These are phyloP conservation scores for Venustoraphidia nigricollis DNA, from an alignment of 2,888 invertebrate genomes.

Conservation along the genomic window DNA sequence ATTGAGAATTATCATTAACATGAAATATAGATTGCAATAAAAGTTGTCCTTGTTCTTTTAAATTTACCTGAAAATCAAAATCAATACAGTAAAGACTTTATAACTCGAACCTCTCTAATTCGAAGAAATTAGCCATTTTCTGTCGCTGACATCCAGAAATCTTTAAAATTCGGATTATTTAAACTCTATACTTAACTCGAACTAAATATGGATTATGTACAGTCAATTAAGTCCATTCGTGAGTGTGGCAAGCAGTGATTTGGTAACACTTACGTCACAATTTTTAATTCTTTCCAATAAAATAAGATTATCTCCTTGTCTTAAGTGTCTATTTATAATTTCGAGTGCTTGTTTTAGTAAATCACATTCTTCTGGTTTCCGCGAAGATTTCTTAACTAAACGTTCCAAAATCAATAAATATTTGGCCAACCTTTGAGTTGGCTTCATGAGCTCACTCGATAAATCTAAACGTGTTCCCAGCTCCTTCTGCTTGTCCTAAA, in stretches of 20 bases:
- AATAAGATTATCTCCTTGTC: slow-evolving; percentile 4
- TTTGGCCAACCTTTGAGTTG: slow-evolving; percentile 2
- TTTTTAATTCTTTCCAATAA: slow-evolving; percentile 1
- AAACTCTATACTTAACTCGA: no score
- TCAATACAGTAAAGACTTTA: no score
- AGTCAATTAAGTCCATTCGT: no score
- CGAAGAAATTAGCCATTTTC: no score
- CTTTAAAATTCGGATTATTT: no score
- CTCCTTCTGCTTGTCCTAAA: background rate
- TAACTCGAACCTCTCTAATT: no score
- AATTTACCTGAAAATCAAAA: slow-evolving; percentile 2
- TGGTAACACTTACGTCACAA: slow-evolving; percentile 3
- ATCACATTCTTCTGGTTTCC: background rate
- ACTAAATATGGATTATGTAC: no score
- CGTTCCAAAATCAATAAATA: slow-evolving; percentile 3
- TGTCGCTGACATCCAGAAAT: no score
- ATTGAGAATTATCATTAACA: background rate
- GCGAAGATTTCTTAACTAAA: background rate
- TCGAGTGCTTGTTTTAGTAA: background rate
- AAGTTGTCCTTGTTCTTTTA: slow-evolving; percentile 5
- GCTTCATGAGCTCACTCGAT: slow-evolving; percentile 4
- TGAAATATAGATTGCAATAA: slow-evolving; percentile 3
- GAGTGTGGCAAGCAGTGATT: background rate
- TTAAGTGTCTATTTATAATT: slow-evolving; percentile 1
- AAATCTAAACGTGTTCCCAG: slow-evolving; percentile 3